Evolutionary conservation across 2,888 invertebrate genomes (phyloP).

Genomic region (Andrena bicolor): DNA sequence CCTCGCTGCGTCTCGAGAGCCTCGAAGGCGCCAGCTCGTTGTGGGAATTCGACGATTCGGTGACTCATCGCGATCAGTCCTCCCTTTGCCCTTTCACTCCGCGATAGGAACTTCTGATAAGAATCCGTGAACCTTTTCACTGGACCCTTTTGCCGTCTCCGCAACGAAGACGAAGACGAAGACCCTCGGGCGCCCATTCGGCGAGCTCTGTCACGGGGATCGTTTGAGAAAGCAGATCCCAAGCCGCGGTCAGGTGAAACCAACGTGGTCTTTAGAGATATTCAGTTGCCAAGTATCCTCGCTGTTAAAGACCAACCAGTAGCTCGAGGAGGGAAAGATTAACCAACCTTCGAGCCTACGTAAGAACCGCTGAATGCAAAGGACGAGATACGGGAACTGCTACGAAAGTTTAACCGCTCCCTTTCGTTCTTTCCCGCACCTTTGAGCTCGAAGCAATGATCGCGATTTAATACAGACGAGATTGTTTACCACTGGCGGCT

Average conservation of each 20-base stretch:
- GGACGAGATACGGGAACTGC: constrained; percentile 17
- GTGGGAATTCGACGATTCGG: constrained; percentile 27
- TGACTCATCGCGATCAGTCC: constrained; percentile 31
- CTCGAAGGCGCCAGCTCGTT: constrained; percentile 9
- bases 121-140: not conserved
- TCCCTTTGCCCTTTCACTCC: constrained; percentile 22
- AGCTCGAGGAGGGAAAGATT: not conserved
- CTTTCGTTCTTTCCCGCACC: constrained; percentile 10
- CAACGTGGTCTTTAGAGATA: not conserved
- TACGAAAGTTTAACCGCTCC: constrained; percentile 36
- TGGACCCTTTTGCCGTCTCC: not conserved
- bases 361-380: constrained; percentile 28
- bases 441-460: constrained; percentile 41
- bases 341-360: not conserved
- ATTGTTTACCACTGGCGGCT: constrained; percentile 24
- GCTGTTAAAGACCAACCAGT: not conserved
- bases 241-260: not conserved
- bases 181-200: not conserved
- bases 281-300: not conserved
- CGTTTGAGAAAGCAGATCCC: not conserved
- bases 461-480: constrained; percentile 42
- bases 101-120: constrained; percentile 33
- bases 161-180: not conserved
- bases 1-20: constrained; percentile 25
- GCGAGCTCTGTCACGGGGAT: not conserved